Evolutionary conservation across 1,140 invertebrate genomes (phyloP).

Genomic region (Nomia melanderi): DNA sequence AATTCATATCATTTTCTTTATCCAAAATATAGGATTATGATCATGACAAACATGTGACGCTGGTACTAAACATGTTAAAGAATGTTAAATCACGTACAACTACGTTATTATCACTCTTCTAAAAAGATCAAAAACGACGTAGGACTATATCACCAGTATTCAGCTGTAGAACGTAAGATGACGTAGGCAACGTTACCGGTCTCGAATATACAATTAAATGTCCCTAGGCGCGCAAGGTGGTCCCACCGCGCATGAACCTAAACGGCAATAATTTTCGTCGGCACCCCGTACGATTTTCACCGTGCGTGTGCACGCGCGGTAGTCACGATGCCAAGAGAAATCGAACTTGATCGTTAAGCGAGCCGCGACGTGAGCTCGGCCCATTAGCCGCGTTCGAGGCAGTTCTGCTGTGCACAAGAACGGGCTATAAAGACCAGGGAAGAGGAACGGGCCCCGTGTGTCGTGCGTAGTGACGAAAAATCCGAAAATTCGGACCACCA

Average conservation of each 20-base stretch:
- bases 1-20: no score
- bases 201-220: no score
- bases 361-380: slow-evolving; percentile 73
- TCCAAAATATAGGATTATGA: no score
- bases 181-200: no score
- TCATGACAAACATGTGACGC: no score
- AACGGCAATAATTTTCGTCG: slow-evolving; percentile 65
- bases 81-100: no score
- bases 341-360: slow-evolving; percentile 78
- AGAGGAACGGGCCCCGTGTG: background rate
- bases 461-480: background rate
- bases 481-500: background rate
- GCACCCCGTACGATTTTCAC: slow-evolving; percentile 70
- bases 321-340: slow-evolving; percentile 77
- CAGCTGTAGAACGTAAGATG: no score
- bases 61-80: no score
- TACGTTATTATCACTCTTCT: no score
- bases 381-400: slow-evolving; percentile 74
- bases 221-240: slow-evolving; percentile 9
- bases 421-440: background rate
- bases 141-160: no score
- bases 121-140: no score
- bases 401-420: slow-evolving; percentile 29
- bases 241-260: slow-evolving; percentile 18
- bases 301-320: slow-evolving; percentile 61